phyloP scores from a whole-genome alignment of 2,113 vertebrate species.

The Eidolon helvum region DNA sequence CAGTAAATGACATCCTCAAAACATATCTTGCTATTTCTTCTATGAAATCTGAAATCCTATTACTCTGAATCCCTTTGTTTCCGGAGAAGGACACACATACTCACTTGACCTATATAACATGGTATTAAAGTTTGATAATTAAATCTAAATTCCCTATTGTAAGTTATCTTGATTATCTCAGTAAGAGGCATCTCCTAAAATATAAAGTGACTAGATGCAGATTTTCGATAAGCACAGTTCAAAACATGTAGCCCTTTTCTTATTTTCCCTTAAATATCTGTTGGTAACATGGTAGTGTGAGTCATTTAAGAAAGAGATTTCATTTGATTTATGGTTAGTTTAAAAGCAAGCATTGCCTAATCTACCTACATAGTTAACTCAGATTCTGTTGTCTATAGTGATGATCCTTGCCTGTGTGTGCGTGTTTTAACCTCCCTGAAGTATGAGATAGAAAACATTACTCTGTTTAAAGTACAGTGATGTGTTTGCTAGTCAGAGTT shows the following conservation, averaged over 20 bases:
- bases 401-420: not conserved
- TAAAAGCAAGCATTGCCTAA: slow-evolving; percentile 8
- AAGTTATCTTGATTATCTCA: slow-evolving; percentile 59
- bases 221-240: slow-evolving; percentile 41
- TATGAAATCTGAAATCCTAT: slow-evolving; percentile 82
- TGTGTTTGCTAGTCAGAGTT: slow-evolving; percentile 48
- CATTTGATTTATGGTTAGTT: slow-evolving; percentile 29
- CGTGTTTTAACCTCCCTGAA: slow-evolving; percentile 51
- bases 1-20: slow-evolving; percentile 83
- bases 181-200: slow-evolving; percentile 34
- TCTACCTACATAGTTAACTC: slow-evolving; percentile 35
- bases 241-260: not conserved
- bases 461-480: slow-evolving; percentile 22
- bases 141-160: slow-evolving; percentile 74
- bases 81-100: slow-evolving; percentile 68
- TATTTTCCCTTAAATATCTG: not conserved
- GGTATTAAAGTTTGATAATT: slow-evolving; percentile 72
- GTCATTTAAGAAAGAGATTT: slow-evolving; percentile 38
- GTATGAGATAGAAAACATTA: not conserved
- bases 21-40: slow-evolving; percentile 81
- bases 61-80: slow-evolving; percentile 77
- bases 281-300: not conserved
- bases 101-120: slow-evolving; percentile 77
- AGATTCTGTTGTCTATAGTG: not conserved
- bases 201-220: slow-evolving; percentile 47